phyloP scores from a whole-genome alignment of 2,113 vertebrate species.

The Laterallus jamaicensis region DNA sequence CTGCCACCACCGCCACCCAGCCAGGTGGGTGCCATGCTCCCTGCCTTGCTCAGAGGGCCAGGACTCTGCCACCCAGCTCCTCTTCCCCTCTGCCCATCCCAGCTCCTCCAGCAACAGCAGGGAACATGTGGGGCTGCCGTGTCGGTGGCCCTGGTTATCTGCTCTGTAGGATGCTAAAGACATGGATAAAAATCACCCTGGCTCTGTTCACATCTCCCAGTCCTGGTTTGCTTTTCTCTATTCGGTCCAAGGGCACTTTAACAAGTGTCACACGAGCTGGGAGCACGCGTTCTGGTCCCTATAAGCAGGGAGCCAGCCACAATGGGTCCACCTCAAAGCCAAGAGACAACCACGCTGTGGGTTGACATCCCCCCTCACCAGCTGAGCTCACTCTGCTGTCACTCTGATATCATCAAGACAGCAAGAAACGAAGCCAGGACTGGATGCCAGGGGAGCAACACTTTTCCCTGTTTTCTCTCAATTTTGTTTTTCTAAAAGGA shows the following conservation, averaged over 20 bases:
- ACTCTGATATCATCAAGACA: not conserved
- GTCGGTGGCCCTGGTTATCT: not conserved
- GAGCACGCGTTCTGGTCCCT: not conserved
- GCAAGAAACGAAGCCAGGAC: not conserved
- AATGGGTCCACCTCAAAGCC: not conserved
- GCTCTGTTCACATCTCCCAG: not conserved
- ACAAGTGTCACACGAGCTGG: rapidly evolving
- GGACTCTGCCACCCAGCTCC: rapidly evolving
- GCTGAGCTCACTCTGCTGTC: not conserved
- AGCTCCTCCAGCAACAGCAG: rapidly evolving
- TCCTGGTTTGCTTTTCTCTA: not conserved
- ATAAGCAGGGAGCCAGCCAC: not conserved
- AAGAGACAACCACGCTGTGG: not conserved
- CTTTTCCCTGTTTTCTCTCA: not conserved
- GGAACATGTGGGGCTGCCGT: rapidly evolving
- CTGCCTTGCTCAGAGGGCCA: not conserved
- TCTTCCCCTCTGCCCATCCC: not conserved
- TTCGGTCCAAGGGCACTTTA: not conserved
- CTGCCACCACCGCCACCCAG: conserved; percentile 34
- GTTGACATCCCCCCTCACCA: not conserved
- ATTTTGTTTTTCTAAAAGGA: not conserved
- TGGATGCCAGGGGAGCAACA: rapidly evolving
- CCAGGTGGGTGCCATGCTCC: conserved; percentile 70
- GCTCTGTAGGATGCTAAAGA: not conserved
- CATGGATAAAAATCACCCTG: conserved; percentile 61